phyloP scores from a whole-genome alignment of 2,113 vertebrate genomes.

The Prochilodus magdalenae region DNA sequence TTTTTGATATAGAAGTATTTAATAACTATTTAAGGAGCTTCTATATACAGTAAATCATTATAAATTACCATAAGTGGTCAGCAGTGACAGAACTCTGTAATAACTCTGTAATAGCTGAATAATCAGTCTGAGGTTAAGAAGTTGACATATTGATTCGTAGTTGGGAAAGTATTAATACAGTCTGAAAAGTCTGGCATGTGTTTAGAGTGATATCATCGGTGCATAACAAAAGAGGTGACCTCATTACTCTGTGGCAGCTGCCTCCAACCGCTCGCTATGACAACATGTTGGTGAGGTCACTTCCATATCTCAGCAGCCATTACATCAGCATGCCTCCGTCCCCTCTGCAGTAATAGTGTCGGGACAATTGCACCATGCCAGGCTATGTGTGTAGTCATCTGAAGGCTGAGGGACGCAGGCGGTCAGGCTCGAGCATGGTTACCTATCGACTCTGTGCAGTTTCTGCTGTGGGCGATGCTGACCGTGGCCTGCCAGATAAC shows the following conservation, averaged over 20 bases:
- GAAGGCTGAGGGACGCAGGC: slow-evolving; percentile 14
- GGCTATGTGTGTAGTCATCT: slow-evolving; percentile 22
- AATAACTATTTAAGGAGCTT: no score
- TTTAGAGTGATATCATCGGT: neutral
- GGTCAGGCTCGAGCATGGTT: neutral
- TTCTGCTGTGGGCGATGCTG: slow-evolving; percentile 7
- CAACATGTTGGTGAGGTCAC: slow-evolving; percentile 13
- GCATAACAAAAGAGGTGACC: neutral
- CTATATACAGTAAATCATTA: no score
- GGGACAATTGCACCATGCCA: slow-evolving; percentile 45
- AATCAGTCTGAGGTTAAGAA: no score
- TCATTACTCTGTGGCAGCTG: slow-evolving; percentile 5
- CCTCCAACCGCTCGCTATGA: neutral
- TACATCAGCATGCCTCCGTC: slow-evolving; percentile 18
- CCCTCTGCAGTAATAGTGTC: slow-evolving; percentile 20
- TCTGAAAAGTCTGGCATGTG: neutral
- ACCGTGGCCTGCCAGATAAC: slow-evolving; percentile 24
- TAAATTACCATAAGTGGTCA: no score
- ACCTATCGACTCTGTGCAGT: slow-evolving; percentile 17
- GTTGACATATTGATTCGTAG: no score
- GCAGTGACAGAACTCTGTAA: no score
- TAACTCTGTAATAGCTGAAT: no score
- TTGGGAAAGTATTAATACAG: no score
- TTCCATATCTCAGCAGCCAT: neutral
- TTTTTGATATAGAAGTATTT: no score